Conservation (phyloP, 2,888 invertebrate genomes). For the Ichneumoninae sp. region DNA sequence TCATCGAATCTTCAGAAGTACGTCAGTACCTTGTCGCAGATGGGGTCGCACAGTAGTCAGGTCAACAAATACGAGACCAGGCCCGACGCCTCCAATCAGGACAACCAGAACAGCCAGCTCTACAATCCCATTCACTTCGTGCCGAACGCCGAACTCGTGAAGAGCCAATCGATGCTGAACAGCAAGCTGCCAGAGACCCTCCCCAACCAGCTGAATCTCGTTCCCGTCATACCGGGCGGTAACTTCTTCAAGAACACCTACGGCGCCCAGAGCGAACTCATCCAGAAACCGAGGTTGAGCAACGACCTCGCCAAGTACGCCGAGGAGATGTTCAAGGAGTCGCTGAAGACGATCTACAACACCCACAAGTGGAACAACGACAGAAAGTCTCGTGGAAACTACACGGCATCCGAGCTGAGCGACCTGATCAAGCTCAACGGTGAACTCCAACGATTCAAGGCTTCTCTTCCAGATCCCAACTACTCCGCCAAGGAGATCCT, state of each 20-base stretch:
- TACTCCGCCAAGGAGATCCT: slow-evolving; percentile 69
- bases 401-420: slow-evolving; percentile 73
- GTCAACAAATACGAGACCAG: slow-evolving; percentile 62
- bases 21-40: slow-evolving; percentile 77
- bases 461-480: slow-evolving; percentile 71
- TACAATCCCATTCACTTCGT: slow-evolving; percentile 82
- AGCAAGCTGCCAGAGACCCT: slow-evolving; percentile 72
- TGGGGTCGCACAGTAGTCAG: slow-evolving; percentile 72
- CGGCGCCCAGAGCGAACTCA: slow-evolving; percentile 74
- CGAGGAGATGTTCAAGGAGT: slow-evolving; percentile 83
- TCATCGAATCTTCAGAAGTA: slow-evolving; percentile 74
- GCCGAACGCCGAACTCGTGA: slow-evolving; percentile 79
- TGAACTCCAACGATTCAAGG: slow-evolving; percentile 77
- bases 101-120: slow-evolving; percentile 69
- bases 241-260: slow-evolving; percentile 79
- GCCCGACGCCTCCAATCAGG: slow-evolving; percentile 62
- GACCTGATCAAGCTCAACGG: slow-evolving; percentile 77
- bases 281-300: slow-evolving; percentile 78
- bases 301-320: slow-evolving; percentile 81
- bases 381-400: slow-evolving; percentile 70
- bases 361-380: slow-evolving; percentile 83
- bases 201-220: slow-evolving; percentile 78
- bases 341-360: slow-evolving; percentile 82
- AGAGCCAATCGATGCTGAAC: slow-evolving; percentile 79
- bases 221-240: slow-evolving; percentile 80